Evolutionary conservation across 2,888 invertebrate genomes (phyloP).

Genomic region (Muschampia plurimacula): DNA sequence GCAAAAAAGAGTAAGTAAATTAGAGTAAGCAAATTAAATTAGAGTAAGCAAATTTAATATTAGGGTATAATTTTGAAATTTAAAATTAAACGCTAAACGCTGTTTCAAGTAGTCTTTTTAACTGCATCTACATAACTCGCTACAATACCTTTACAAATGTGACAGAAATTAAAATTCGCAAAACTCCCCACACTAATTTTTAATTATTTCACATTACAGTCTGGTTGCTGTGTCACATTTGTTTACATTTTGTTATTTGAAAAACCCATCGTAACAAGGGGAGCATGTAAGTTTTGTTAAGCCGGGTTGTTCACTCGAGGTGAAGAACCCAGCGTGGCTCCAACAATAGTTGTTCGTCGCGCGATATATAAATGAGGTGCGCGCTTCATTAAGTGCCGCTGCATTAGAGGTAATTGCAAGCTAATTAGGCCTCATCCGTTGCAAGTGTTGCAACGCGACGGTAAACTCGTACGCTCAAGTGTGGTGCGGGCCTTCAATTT

Average conservation of each 20-base stretch:
- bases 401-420: slow-evolving; percentile 78
- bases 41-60: too few species aligned
- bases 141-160: not conserved
- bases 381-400: slow-evolving; percentile 70
- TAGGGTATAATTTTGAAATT: too few species aligned
- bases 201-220: not conserved
- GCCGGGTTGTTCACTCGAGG: slow-evolving; percentile 35
- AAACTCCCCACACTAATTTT: slow-evolving; percentile 1
- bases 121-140: not conserved
- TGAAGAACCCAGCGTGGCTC: slow-evolving; percentile 30
- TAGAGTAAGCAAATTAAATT: too few species aligned
- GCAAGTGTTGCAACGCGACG: slow-evolving; percentile 64
- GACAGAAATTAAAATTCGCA: not conserved
- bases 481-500: slow-evolving; percentile 41
- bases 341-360: slow-evolving; percentile 48
- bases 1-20: too few species aligned
- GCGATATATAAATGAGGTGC: slow-evolving; percentile 62
- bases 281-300: slow-evolving; percentile 12
- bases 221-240: not conserved
- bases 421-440: slow-evolving; percentile 78
- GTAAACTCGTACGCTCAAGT: slow-evolving; percentile 48
- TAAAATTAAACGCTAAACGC: too few species aligned
- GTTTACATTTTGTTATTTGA: not conserved
- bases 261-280: slow-evolving; percentile 3
- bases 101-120: not conserved